A percentile compares a stretch with the other conserved stretches of the same genome.
These are phyloP conservation scores for Chelonus insularis DNA, from an alignment of 1,140 invertebrate species.

Conservation along the genomic window DNA sequence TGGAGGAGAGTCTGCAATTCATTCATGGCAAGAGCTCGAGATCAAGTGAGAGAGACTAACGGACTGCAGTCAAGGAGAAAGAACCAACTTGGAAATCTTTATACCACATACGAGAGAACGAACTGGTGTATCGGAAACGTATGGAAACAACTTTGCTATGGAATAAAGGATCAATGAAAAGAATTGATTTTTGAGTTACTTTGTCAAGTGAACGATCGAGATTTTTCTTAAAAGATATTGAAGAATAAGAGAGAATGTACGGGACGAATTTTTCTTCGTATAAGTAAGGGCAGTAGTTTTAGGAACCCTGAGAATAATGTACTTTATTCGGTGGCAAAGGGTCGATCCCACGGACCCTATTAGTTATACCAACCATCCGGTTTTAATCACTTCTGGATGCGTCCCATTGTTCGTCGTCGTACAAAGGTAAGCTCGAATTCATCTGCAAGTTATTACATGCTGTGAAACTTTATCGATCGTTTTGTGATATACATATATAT, in stretches of 20 bases:
- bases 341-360: constrained; percentile 20
- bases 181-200: too few relatives aligned
- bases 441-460: constrained; percentile 13
- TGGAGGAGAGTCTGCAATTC: constrained; percentile 42
- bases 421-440: constrained; percentile 10
- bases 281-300: not conserved
- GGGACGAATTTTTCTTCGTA: too few relatives aligned
- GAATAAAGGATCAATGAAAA: too few relatives aligned
- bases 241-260: too few relatives aligned
- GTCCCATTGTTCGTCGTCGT: constrained; percentile 5
- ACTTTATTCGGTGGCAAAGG: constrained; percentile 2
- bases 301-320: not conserved
- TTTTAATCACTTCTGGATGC: constrained; percentile 18
- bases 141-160: too few relatives aligned
- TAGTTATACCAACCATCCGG: constrained; percentile 16
- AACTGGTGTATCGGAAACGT: too few relatives aligned
- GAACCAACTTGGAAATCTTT: constrained; percentile 17
- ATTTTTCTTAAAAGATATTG: too few relatives aligned
- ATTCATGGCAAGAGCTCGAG: constrained; percentile 48
- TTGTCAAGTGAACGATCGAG: too few relatives aligned
- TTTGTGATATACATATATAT: too few relatives aligned
- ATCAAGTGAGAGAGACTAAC: constrained; percentile 41
- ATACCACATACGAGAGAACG: too few relatives aligned
- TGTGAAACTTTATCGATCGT: not conserved
- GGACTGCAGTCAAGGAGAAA: constrained; percentile 8